A percentile compares a stretch with the other conserved stretches of the same genome.
Conservation (phyloP, 2,888 invertebrate genomes). For the Microctonus hyperodae region DNA sequence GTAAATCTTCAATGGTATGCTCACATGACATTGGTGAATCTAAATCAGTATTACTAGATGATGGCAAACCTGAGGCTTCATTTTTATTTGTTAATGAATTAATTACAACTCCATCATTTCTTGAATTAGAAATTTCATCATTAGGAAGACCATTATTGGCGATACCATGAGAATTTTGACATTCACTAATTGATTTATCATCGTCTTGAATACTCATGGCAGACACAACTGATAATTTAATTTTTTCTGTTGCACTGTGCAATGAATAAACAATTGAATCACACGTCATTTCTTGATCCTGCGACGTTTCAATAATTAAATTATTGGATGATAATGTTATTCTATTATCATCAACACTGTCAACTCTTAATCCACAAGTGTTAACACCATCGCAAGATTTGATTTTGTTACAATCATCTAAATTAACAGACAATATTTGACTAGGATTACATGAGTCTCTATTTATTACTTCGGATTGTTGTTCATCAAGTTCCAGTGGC, state of each 20-base stretch:
- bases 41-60: slow-evolving; percentile 54
- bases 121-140: slow-evolving; percentile 30
- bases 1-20: slow-evolving; percentile 55
- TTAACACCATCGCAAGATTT: slow-evolving; percentile 51
- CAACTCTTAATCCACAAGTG: slow-evolving; percentile 37
- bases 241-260: slow-evolving; percentile 22
- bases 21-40: slow-evolving; percentile 61
- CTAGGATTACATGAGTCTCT: slow-evolving; percentile 51
- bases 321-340: slow-evolving; percentile 37
- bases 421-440: slow-evolving; percentile 54
- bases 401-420: slow-evolving; percentile 45
- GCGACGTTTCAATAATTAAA: slow-evolving; percentile 23
- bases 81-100: slow-evolving; percentile 41
- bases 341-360: slow-evolving; percentile 35
- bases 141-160: slow-evolving; percentile 24
- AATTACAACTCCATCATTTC: slow-evolving; percentile 33
- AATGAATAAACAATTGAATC: slow-evolving; percentile 28
- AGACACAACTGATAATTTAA: background rate
- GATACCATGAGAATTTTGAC: slow-evolving; percentile 31
- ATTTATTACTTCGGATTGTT: slow-evolving; percentile 43
- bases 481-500: slow-evolving; percentile 56
- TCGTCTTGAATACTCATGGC: slow-evolving; percentile 20
- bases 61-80: slow-evolving; percentile 41
- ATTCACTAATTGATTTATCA: slow-evolving; percentile 29
- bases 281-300: slow-evolving; percentile 40